phyloP scores from a whole-genome alignment of 2,888 invertebrate genomes.

The Alloscopus bannaensis region DNA sequence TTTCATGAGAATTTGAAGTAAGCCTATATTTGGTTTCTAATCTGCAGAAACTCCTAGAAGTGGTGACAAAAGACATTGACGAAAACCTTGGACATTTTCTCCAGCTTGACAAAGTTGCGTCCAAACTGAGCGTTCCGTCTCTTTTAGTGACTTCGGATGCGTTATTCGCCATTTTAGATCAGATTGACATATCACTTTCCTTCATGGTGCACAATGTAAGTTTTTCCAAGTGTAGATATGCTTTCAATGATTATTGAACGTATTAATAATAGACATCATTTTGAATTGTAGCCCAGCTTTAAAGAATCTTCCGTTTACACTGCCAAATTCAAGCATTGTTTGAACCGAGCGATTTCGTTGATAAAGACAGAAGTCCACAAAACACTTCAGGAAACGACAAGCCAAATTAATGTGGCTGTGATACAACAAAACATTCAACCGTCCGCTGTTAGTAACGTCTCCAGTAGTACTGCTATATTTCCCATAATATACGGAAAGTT shows the following conservation, averaged over 20 bases:
- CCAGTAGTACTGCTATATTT: conserved; percentile 78
- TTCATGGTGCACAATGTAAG: conserved; percentile 89
- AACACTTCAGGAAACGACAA: conserved; percentile 86
- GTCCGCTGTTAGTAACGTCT: conserved; percentile 80
- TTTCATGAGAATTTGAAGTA: neutral
- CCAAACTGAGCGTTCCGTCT: conserved; percentile 86
- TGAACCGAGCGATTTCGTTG: conserved; percentile 86
- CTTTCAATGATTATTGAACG: too few relatives aligned
- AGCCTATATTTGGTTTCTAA: conserved; percentile 57
- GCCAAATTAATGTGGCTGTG: conserved; percentile 80
- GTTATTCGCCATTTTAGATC: conserved; percentile 87
- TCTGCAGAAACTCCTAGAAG: conserved; percentile 84
- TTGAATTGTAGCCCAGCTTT: conserved; percentile 82
- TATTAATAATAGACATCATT: too few relatives aligned
- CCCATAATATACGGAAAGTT: conserved; percentile 94
- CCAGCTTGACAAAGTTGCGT: conserved; percentile 87
- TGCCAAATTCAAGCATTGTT: conserved; percentile 89
- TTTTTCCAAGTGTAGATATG: too few relatives aligned
- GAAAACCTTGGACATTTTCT: conserved; percentile 89
- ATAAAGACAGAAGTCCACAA: conserved; percentile 87
- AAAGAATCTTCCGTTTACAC: conserved; percentile 90
- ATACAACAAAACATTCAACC: conserved; percentile 73
- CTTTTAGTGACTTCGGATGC: conserved; percentile 89
- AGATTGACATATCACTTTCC: conserved; percentile 90
- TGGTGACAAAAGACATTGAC: conserved; percentile 87